Percentiles rank a stretch among this genome's conserved stretches.
These are phyloP conservation scores for Theonella swinhoei DNA, from an alignment of 37 sponge, comb jelly and placozoan genomes.

Conservation along the genomic window DNA sequence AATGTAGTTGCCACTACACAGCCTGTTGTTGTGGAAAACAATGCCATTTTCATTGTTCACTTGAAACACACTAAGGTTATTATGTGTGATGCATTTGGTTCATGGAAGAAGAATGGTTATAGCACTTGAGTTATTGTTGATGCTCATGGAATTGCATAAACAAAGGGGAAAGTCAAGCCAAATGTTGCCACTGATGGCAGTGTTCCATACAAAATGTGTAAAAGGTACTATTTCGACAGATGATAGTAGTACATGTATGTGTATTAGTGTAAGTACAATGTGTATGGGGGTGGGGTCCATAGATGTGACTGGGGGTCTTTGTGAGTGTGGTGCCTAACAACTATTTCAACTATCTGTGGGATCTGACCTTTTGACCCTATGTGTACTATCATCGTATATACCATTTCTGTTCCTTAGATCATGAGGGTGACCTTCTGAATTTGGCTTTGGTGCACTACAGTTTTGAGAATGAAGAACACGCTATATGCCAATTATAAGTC, in stretches of 20 bases:
- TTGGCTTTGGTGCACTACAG: conserved; percentile 21
- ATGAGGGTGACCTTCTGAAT: conserved; percentile 8
- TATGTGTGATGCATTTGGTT: conserved; percentile 42
- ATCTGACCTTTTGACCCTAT: not conserved
- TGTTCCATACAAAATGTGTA: conserved; percentile 17
- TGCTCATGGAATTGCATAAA: conserved; percentile 7
- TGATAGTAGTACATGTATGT: not conserved
- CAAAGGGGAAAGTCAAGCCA: too few relatives aligned
- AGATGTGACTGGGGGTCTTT: too few relatives aligned
- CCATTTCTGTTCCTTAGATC: too few relatives aligned
- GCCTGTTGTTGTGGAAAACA: conserved; percentile 28
- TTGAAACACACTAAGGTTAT: conserved; percentile 13
- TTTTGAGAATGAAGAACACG: conserved; percentile 9
- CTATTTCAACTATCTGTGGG: not conserved
- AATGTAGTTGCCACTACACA: too few relatives aligned
- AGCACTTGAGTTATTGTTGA: conserved; percentile 6
- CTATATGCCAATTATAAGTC: conserved; percentile 19
- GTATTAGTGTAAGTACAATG: too few relatives aligned
- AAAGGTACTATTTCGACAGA: conserved; percentile 22
- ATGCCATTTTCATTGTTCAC: conserved; percentile 28
- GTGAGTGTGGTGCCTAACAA: not conserved
- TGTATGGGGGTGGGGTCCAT: too few relatives aligned
- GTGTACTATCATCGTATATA: not conserved
- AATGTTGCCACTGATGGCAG: too few relatives aligned
- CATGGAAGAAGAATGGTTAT: conserved; percentile 34